Evolutionary conservation across 2,888 invertebrate genomes (phyloP), one percentile per base, ranked within the genome.

Genomic region (Drosophila leonis): DNA sequence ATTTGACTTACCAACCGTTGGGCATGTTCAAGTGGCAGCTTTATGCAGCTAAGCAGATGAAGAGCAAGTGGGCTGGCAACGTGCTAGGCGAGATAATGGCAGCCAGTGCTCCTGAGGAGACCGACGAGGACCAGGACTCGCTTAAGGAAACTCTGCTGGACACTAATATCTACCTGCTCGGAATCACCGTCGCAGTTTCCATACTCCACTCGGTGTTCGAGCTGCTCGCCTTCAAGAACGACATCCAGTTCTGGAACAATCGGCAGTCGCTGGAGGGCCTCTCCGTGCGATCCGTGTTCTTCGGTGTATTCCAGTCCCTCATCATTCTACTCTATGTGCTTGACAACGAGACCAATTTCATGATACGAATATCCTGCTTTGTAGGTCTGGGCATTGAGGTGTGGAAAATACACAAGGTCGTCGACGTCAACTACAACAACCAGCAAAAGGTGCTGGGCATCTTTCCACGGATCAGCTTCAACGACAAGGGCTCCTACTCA

Each of bases 181-280:
- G 95, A 6, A 92, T 99, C 63, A 99, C 99, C 3, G 95, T 99
- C 71, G 94, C 96, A 60, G 96, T 99, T 0, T 99, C 99, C 0
- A 95, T 99, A 66, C 94, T 99, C 24, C 99, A 99, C 94, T 99
- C 98, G 66, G 95, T 99, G 74, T 99, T 99, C 94, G 99, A 99
- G 93, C 95, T 99, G 82, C 94, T 99, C 64, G 99, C 99, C 48
- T 99, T 99, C 93, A 99, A 99, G 94, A 99, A 99, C 94, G 99
- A 99, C 93, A 99, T 99, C 90, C 99, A 99, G 93, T 99, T 99
- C 93, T 99, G 99, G 99, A 98, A 98, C 88, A 98, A 98, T 90
- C 95, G 99, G 18, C 98, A 99, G 92, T 98, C 98, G 0, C 94
- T 99, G 51, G 99, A 99, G 94, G 99, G 99, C 12, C 94, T 99